Evolutionary conservation across 2,888 invertebrate genomes (phyloP), one percentile per base, ranked within the genome.

Genomic region (Leucania comma): DNA sequence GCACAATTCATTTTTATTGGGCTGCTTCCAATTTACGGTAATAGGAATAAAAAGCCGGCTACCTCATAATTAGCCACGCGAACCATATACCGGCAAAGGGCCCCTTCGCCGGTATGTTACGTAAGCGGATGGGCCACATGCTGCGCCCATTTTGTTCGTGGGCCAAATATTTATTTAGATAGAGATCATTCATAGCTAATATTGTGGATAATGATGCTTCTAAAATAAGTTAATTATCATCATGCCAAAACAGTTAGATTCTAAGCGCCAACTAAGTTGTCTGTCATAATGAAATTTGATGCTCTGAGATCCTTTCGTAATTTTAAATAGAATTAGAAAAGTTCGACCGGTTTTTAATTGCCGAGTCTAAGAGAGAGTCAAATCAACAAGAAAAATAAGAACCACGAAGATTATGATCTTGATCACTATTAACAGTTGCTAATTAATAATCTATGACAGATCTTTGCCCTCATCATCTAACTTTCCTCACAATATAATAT

Each of bases 21-120:
- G 26, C 75, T 75, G 76, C 81, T 80, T 83, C 81, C 75, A 86
- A 89, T 88, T 79, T 84, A 83, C 82, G 75, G 84, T 90, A 87
- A 90, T 89, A 85, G 86, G 85, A 93, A 92, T 91, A 88, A 91
- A 92, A 89, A 90, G 88, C 78, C 84, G 86, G 84, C 88, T 88
- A 88, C 88, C 89, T 88, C 81, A 87, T 92, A 92, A 93, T 91
- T 93, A 90, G 88, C 87, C 67, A 81, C 88, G 87, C 89, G 85
- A 89, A 82, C 85, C 72, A 71, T 66, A 80, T 75, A 2, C 46
- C 46, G 14, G 74, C 81, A 5, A 14, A 42, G 6, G 17, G 42
- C 78, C 84, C 86, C 89, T 90, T 88, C 90, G 76, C 78, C 82
- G 84, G 77, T 77, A 80, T 81, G 82, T 46, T 57, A 50, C 74